These are phyloP conservation scores for Dryobates pubescens DNA, from an alignment of 2,797 vertebrate species.

Conservation along the genomic window DNA sequence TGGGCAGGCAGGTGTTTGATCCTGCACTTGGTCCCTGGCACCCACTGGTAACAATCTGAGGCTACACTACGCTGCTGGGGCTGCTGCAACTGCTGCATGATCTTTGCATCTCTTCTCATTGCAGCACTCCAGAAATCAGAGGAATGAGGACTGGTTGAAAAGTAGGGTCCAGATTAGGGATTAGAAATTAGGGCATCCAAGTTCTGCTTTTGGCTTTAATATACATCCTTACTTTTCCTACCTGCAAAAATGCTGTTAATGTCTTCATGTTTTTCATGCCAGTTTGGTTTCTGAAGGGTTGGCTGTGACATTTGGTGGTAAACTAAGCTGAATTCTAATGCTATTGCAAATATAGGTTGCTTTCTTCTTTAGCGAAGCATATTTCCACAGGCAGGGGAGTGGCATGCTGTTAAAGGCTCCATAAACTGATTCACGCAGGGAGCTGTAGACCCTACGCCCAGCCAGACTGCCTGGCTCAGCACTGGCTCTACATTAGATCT, in stretches of 20 bases:
- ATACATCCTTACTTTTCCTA: not conserved
- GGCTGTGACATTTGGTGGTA: not conserved
- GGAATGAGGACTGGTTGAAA: not conserved
- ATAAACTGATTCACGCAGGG: fast-evolving
- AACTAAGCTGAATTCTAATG: not conserved
- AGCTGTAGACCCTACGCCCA: not conserved
- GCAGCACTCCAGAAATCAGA: not conserved
- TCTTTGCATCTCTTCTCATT: not conserved
- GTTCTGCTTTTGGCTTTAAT: not conserved
- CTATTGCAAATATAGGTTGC: not conserved
- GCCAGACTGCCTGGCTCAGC: fast-evolving
- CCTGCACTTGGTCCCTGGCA: not conserved
- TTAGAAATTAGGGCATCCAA: not conserved
- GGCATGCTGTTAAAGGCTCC: not conserved
- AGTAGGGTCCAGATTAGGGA: not conserved
- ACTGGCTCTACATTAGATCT: not conserved
- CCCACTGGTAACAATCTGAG: fast-evolving
- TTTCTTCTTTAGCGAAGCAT: not conserved
- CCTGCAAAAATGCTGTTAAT: not conserved
- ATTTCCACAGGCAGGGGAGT: not conserved
- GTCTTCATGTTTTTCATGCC: not conserved
- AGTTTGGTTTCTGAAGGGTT: not conserved
- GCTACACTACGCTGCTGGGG: not conserved
- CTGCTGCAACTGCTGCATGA: fast-evolving
- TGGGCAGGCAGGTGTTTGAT: fast-evolving